phyloP scores from a whole-genome alignment of 2,888 invertebrate species.

The Nipponacmea schrenckii region DNA sequence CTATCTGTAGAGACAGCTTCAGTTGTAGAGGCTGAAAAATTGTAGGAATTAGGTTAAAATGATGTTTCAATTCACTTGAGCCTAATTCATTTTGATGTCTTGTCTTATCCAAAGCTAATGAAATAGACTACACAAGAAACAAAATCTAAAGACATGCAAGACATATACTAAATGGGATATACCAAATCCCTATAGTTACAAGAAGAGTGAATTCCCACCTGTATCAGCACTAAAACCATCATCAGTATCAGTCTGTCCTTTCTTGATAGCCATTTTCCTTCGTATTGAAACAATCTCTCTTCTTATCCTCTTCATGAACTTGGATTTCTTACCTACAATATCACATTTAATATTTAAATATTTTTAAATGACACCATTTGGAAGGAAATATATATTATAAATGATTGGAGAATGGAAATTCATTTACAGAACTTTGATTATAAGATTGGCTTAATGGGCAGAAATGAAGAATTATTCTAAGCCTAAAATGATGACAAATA shows the following conservation, averaged over 20 bases:
- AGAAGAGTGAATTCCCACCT: conserved; percentile 30
- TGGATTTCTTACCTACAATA: conserved; percentile 53
- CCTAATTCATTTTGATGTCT: not conserved
- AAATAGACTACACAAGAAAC: conserved; percentile 14
- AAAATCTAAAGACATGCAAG: no score
- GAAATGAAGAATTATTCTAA: no score
- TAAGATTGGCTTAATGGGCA: no score
- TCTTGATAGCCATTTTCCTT: conserved; percentile 63
- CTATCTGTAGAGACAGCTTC: conserved; percentile 23
- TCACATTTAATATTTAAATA: not conserved
- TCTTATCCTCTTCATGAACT: conserved; percentile 62
- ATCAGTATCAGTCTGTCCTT: conserved; percentile 49
- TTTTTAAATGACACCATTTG: not conserved
- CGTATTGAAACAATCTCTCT: conserved; percentile 72
- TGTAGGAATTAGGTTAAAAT: conserved; percentile 13
- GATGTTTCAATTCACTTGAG: not conserved
- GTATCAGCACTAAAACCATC: conserved; percentile 44
- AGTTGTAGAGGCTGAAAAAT: conserved; percentile 17
- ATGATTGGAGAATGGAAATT: not conserved
- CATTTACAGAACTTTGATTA: not conserved
- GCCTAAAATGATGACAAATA: no score
- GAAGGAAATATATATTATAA: not conserved
- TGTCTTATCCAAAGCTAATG: not conserved
- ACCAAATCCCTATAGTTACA: no score
- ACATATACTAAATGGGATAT: no score